These are phyloP conservation scores for Chondrilla cf. caribensis DNA, from an alignment of 37 sponge, comb jelly and placozoan genomes.

Conservation along the genomic window DNA sequence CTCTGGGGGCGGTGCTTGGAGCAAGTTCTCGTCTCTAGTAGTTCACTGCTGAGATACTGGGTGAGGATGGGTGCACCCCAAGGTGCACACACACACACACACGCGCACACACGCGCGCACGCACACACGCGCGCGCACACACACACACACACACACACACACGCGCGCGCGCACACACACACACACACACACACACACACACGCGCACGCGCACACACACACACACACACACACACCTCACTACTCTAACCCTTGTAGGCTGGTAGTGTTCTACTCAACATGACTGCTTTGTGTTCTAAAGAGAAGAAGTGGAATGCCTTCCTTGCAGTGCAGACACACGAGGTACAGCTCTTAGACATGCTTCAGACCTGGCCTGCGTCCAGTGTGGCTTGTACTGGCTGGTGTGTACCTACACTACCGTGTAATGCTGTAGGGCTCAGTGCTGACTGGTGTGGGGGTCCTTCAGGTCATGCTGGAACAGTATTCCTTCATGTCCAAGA, in stretches of 20 bases:
- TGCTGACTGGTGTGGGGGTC: neutral
- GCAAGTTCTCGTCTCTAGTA: neutral
- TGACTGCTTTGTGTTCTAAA: slow-evolving; percentile 36
- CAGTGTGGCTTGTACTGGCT: neutral
- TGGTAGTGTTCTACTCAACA: slow-evolving; percentile 28
- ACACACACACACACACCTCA: neutral
- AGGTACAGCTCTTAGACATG: too few relatives aligned
- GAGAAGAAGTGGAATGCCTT: slow-evolving; percentile 43
- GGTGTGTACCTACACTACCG: too few relatives aligned
- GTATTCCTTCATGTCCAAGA: neutral
- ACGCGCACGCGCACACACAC: neutral
- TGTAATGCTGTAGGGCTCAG: neutral
- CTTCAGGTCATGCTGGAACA: slow-evolving; percentile 15
- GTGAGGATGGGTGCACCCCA: slow-evolving; percentile 7
- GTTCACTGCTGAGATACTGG: slow-evolving; percentile 46
- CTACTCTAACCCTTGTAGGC: slow-evolving; percentile 45
- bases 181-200: slow-evolving; percentile 14
- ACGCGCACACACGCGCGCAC: slow-evolving; percentile 25
- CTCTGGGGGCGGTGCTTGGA: slow-evolving; percentile 59
- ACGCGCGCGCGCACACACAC: slow-evolving; percentile 19
- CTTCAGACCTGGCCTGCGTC: too few relatives aligned
- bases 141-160: slow-evolving; percentile 39
- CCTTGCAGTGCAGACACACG: neutral
- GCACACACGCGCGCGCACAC: slow-evolving; percentile 28
- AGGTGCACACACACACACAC: slow-evolving; percentile 27